A percentile compares a stretch with the other conserved stretches of the same genome.
Conservation (phyloP, 1,140 invertebrate genomes). For the Zophobas morio region DNA sequence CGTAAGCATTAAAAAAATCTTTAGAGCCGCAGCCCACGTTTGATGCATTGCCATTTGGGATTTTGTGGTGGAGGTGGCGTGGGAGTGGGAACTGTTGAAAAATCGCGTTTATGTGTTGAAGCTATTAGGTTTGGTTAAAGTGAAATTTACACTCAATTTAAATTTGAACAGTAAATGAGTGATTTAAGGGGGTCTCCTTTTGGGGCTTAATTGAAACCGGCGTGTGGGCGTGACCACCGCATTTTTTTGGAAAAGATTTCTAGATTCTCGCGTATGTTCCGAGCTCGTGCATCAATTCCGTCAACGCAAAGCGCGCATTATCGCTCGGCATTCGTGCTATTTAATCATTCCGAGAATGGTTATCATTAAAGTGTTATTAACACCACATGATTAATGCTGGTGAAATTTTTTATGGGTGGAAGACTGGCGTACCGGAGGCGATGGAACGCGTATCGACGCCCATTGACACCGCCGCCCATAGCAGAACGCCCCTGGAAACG, state of each 20-base stretch:
- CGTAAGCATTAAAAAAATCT: neutral
- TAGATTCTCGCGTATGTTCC: too few relatives aligned
- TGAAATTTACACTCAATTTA: too few relatives aligned
- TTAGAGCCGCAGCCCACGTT: neutral
- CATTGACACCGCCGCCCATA: slow-evolving; percentile 3
- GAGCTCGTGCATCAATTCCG: neutral
- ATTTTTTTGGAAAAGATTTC: too few relatives aligned
- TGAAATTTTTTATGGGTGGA: neutral
- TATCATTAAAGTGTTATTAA: slow-evolving; percentile 15
- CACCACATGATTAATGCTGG: slow-evolving; percentile 2
- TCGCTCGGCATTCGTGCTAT: neutral
- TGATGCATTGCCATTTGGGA: slow-evolving; percentile 1
- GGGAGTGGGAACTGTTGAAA: neutral
- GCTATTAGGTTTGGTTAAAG: neutral
- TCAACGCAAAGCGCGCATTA: neutral
- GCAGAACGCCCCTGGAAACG: slow-evolving; percentile 1
- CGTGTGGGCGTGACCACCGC: too few relatives aligned
- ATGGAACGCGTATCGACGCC: slow-evolving; percentile 1
- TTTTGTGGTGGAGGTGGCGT: neutral
- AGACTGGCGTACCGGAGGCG: neutral
- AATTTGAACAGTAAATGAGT: too few relatives aligned
- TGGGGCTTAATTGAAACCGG: too few relatives aligned
- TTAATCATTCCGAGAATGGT: slow-evolving; percentile 13
- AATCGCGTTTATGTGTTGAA: neutral
- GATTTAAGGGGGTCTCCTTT: too few relatives aligned